Evolutionary conservation across 2,888 invertebrate species (phyloP).

Genomic region (Epirrita christyi): DNA sequence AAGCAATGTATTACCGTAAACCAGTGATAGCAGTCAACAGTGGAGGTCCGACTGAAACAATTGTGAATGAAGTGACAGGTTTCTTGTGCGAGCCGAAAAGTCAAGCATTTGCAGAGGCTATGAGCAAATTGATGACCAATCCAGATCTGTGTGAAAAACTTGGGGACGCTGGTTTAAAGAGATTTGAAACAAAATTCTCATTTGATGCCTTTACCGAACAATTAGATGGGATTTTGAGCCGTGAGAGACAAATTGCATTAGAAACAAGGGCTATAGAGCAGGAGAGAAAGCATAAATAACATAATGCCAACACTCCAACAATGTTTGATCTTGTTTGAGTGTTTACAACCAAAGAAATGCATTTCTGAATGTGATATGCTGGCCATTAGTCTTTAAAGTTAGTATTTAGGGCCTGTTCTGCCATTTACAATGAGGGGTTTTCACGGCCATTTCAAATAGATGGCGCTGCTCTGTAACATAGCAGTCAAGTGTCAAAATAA

Average conservation of each 20-base stretch:
- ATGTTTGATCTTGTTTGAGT: slow-evolving; percentile 81
- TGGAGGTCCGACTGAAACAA: slow-evolving; percentile 98
- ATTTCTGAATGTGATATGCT: slow-evolving; percentile 20
- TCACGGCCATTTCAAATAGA: too few species aligned
- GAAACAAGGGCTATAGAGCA: slow-evolving; percentile 71
- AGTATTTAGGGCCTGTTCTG: background rate
- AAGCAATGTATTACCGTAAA: slow-evolving; percentile 97
- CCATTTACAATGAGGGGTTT: too few species aligned
- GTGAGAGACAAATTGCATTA: slow-evolving; percentile 73
- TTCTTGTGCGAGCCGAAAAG: slow-evolving; percentile 90
- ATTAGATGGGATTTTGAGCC: slow-evolving; percentile 83
- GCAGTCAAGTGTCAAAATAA: too few species aligned
- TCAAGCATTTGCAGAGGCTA: slow-evolving; percentile 90
- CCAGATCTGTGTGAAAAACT: slow-evolving; percentile 86
- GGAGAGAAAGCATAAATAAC: slow-evolving; percentile 75
- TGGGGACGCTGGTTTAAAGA: slow-evolving; percentile 90
- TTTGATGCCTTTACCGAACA: slow-evolving; percentile 91
- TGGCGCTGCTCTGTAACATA: too few species aligned
- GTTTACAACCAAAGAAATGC: slow-evolving; percentile 49
- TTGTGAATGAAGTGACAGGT: slow-evolving; percentile 92
- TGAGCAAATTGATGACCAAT: slow-evolving; percentile 88
- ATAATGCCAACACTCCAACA: slow-evolving; percentile 69
- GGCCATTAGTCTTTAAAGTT: slow-evolving; percentile 4
- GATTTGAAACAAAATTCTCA: slow-evolving; percentile 93
- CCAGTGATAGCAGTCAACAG: slow-evolving; percentile 98